Percentiles rank a stretch among this genome's conserved stretches.
Conservation (phyloP, 1,140 invertebrate genomes). For the Pinna nobilis region DNA sequence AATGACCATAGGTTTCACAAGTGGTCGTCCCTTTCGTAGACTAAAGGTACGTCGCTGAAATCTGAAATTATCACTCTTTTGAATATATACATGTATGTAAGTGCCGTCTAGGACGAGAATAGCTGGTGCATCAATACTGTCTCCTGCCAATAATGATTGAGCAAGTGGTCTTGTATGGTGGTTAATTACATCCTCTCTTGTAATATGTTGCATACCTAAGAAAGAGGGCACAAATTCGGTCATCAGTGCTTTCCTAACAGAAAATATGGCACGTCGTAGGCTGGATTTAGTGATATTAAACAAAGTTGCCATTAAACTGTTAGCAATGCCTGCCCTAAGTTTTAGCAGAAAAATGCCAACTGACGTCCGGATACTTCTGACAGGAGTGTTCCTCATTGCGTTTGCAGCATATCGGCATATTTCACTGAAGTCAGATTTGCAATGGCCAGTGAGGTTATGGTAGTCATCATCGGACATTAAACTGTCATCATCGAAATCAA, state of each 20-base stretch:
- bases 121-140: not conserved
- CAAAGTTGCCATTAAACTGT: constrained; percentile 20
- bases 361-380: not conserved
- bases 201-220: constrained; percentile 7
- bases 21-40: not conserved
- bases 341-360: constrained; percentile 18
- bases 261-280: constrained; percentile 1
- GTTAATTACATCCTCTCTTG: constrained; percentile 9
- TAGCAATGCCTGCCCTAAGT: constrained; percentile 16
- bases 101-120: constrained; percentile 43
- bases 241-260: constrained; percentile 13
- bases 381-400: constrained; percentile 9
- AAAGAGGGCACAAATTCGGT: constrained; percentile 10
- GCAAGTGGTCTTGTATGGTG: constrained; percentile 30
- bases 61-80: constrained; percentile 27
- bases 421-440: not conserved
- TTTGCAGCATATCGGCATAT: not conserved
- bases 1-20: constrained; percentile 15
- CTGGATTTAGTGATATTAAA: constrained; percentile 24
- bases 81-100: constrained; percentile 44
- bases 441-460: not conserved
- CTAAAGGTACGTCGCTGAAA: constrained; percentile 8
- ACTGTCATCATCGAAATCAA: constrained; percentile 7
- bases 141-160: constrained; percentile 1
- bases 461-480: constrained; percentile 17